Evolutionary conservation across 2,888 invertebrate genomes (phyloP).

Genomic region (Leptopilina drosophilae): DNA sequence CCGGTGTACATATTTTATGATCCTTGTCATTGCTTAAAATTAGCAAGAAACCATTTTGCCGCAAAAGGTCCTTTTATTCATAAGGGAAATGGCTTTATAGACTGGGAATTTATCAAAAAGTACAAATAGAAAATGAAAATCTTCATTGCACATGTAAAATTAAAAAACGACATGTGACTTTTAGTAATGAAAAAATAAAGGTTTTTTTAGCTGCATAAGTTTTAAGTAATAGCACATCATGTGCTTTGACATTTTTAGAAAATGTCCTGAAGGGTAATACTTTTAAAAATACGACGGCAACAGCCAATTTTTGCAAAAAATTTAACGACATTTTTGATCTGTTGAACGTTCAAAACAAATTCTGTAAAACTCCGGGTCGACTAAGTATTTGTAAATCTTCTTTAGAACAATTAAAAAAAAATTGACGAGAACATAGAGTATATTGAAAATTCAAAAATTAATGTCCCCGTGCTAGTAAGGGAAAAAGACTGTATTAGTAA

Average conservation of each 20-base stretch:
- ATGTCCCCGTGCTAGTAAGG: constrained; percentile 1
- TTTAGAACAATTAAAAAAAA: constrained; percentile 39
- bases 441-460: constrained; percentile 32
- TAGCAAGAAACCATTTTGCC: background rate
- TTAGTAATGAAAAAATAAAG: constrained; percentile 59
- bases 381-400: constrained; percentile 25
- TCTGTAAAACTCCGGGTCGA: constrained; percentile 44
- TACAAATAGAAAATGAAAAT: too few relatives aligned
- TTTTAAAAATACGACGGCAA: constrained; percentile 43
- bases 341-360: constrained; percentile 55
- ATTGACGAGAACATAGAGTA: constrained; percentile 29
- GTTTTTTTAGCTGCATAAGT: constrained; percentile 58
- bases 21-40: constrained; percentile 44
- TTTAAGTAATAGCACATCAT: constrained; percentile 55
- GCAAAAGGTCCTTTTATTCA: background rate
- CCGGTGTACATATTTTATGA: constrained; percentile 46
- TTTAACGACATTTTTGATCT: constrained; percentile 62
- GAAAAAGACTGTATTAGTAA: background rate
- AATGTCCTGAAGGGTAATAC: constrained; percentile 41
- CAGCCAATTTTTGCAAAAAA: constrained; percentile 52
- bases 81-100: background rate
- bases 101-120: background rate
- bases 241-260: constrained; percentile 52
- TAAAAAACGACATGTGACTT: constrained; percentile 54
- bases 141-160: constrained; percentile 57